These are phyloP conservation scores for Lasiommata megera DNA, from an alignment of 2,888 invertebrate species.

Conservation along the genomic window DNA sequence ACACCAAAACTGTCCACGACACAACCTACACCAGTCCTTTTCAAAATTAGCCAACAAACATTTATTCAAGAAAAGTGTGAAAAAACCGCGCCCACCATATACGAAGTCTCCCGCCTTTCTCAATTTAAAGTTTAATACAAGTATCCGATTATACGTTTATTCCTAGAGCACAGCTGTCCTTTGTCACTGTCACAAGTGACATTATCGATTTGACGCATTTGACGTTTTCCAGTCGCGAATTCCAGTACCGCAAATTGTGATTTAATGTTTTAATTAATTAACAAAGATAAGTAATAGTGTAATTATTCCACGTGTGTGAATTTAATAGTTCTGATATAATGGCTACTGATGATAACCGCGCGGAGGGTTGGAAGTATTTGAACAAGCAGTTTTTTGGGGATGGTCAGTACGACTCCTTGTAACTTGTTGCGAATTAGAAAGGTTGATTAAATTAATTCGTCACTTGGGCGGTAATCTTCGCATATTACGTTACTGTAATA, in stretches of 20 bases:
- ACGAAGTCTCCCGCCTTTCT: too few species aligned
- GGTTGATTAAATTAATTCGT: slow-evolving; percentile 16
- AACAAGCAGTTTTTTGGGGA: slow-evolving; percentile 78
- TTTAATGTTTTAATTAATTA: slow-evolving; percentile 12
- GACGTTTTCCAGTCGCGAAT: slow-evolving; percentile 31
- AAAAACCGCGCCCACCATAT: too few species aligned
- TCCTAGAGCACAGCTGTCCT: neutral
- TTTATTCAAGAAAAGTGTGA: too few species aligned
- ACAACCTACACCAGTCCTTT: too few species aligned
- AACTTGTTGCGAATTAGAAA: slow-evolving; percentile 30
- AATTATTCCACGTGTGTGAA: slow-evolving; percentile 17
- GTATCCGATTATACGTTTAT: slow-evolving; percentile 19
- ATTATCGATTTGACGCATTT: slow-evolving; percentile 29
- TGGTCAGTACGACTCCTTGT: slow-evolving; percentile 55
- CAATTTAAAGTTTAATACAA: slow-evolving; percentile 7
- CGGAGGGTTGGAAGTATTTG: slow-evolving; percentile 76
- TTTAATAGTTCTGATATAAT: slow-evolving; percentile 35
- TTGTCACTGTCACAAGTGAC: slow-evolving; percentile 25
- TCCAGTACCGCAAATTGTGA: slow-evolving; percentile 12
- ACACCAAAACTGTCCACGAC: too few species aligned
- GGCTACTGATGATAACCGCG: slow-evolving; percentile 68
- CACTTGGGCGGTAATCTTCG: slow-evolving; percentile 3
- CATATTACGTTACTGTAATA: neutral
- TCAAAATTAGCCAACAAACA: too few species aligned
- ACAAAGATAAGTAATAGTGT: slow-evolving; percentile 5